Conservation (phyloP, 2,888 invertebrate genomes). For the Myopa tessellatipennis region DNA sequence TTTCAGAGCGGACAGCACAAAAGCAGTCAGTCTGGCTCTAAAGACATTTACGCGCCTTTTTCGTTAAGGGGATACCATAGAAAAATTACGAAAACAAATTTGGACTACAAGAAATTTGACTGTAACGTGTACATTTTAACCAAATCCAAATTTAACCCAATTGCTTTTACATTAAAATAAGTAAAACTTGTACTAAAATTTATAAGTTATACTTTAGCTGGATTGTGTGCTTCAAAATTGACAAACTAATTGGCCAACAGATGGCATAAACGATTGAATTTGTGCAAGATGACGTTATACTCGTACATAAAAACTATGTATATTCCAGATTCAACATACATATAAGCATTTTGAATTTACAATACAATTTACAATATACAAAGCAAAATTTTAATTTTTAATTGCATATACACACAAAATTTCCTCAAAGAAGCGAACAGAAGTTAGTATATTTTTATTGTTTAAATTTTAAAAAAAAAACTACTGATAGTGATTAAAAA, state of each 20-base stretch:
- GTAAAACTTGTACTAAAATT: slow-evolving; percentile 33
- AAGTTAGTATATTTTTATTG: not conserved
- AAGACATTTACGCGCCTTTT: slow-evolving; percentile 88
- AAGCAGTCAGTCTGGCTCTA: slow-evolving; percentile 81
- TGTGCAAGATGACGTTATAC: not conserved
- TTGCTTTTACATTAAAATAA: slow-evolving; percentile 36
- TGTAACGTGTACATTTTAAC: slow-evolving; percentile 34
- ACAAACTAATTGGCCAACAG: not conserved
- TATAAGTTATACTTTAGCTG: slow-evolving; percentile 5
- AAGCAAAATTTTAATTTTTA: slow-evolving; percentile 1
- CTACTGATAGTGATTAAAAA: slow-evolving; percentile 8
- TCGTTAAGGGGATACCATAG: slow-evolving; percentile 72
- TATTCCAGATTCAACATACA: not conserved
- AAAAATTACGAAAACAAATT: not conserved
- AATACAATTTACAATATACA: not conserved
- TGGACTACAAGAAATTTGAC: slow-evolving; percentile 41
- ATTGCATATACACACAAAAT: slow-evolving; percentile 8
- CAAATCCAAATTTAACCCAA: not conserved
- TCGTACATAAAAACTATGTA: not conserved
- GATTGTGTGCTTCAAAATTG: slow-evolving; percentile 8
- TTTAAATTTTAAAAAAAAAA: not conserved
- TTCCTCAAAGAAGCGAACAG: not conserved
- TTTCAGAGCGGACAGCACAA: slow-evolving; percentile 81
- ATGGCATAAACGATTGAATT: not conserved
- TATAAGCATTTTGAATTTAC: not conserved